These are phyloP conservation scores for Hystrix cristata DNA, from an alignment of 2,113 vertebrate genomes.

Conservation along the genomic window DNA sequence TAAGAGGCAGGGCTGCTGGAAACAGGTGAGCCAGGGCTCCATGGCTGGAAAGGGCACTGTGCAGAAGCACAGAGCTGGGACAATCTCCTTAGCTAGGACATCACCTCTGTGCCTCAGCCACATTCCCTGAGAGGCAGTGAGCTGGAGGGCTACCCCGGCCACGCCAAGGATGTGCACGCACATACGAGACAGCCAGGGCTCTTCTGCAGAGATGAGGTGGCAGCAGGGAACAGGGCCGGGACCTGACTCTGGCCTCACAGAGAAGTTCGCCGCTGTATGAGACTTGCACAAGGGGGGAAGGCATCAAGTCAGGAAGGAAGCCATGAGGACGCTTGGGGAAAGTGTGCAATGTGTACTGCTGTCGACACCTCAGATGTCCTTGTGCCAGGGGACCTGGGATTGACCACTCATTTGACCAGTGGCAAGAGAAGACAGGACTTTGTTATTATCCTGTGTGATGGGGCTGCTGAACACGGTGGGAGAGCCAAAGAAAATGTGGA, in stretches of 20 bases:
- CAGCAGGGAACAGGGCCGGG: not conserved
- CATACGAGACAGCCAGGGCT: not conserved
- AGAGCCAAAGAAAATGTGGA: not conserved
- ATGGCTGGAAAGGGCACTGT: not conserved
- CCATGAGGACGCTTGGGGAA: not conserved
- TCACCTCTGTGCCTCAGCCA: rapidly evolving
- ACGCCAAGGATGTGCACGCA: not conserved
- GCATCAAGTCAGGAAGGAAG: not conserved
- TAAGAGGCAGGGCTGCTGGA: too few relatives aligned
- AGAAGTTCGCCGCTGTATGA: too few relatives aligned
- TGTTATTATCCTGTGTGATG: rapidly evolving
- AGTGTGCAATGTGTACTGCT: not conserved
- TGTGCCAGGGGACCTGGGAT: not conserved
- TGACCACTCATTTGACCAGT: not conserved
- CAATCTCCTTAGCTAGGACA: rapidly evolving
- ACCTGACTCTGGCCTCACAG: not conserved
- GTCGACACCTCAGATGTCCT: not conserved
- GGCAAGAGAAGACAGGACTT: not conserved
- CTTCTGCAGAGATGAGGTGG: not conserved
- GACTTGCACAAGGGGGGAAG: not conserved
- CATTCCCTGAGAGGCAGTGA: not conserved
- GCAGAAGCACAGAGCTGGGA: not conserved
- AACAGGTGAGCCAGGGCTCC: rapidly evolving
- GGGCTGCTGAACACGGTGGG: not conserved
- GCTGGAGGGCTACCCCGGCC: not conserved